Evolutionary conservation across 2,888 invertebrate species (phyloP).

Genomic region (Achlya flavicornis): DNA sequence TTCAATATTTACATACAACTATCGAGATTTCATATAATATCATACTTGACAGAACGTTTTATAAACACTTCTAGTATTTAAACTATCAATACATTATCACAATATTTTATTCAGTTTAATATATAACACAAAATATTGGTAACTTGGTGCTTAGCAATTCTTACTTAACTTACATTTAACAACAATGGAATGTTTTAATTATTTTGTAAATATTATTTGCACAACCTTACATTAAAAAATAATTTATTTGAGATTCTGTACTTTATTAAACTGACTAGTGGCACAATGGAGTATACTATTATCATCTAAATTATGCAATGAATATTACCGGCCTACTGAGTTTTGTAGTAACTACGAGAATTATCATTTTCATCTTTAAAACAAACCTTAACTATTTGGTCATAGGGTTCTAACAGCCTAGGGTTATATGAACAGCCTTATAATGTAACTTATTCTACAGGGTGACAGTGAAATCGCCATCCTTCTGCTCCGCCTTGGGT

Average conservation of each 20-base stretch:
- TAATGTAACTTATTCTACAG: conserved; percentile 42
- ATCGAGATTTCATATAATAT: conserved; percentile 13
- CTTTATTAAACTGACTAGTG: conserved; percentile 53
- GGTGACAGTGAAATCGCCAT: conserved; percentile 78
- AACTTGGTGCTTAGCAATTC: conserved; percentile 30
- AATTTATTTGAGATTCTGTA: conserved; percentile 37
- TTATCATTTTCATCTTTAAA: neutral
- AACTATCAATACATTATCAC: conserved; percentile 5
- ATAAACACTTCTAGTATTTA: neutral
- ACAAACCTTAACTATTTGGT: neutral
- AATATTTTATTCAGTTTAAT: conserved; percentile 3
- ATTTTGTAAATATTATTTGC: conserved; percentile 21
- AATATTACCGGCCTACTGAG: conserved; percentile 24
- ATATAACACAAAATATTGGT: conserved; percentile 28
- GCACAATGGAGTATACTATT: conserved; percentile 21
- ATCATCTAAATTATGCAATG: neutral
- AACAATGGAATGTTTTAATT: conserved; percentile 34
- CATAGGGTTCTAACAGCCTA: neutral
- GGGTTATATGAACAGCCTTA: conserved; percentile 4
- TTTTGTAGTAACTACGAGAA: conserved; percentile 3
- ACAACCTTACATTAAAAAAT: conserved; percentile 40
- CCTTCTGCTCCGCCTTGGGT: conserved; percentile 69
- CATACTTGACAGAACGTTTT: conserved; percentile 4
- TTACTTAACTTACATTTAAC: conserved; percentile 28
- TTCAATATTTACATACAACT: conserved; percentile 73